Percentiles rank a stretch among this genome's conserved stretches.
Conservation (phyloP, 2,113 vertebrate genomes). For the Helogale parvula region DNA sequence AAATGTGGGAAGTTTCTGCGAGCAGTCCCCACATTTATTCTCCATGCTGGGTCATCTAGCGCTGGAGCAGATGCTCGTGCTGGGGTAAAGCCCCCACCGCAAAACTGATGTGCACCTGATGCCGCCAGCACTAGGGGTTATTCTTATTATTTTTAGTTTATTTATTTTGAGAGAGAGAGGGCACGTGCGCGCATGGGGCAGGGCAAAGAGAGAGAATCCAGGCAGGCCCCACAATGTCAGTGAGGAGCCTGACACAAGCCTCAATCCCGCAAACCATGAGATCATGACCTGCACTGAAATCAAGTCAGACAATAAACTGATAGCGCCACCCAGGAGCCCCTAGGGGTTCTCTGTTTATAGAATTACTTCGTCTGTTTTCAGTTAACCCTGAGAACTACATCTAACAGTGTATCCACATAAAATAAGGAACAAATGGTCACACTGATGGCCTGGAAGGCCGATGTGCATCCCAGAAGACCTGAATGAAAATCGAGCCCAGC, state of each 20-base stretch:
- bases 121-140: too few relatives aligned
- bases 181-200: too few relatives aligned
- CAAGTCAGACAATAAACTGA: too few relatives aligned
- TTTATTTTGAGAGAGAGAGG: too few relatives aligned
- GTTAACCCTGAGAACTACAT: neutral
- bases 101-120: accelerated
- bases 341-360: neutral
- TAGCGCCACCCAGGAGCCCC: too few relatives aligned
- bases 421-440: neutral
- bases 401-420: neutral
- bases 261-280: too few relatives aligned
- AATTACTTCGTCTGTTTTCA: neutral
- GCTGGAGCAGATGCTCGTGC: neutral
- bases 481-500: neutral
- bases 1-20: accelerated
- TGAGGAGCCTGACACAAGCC: too few relatives aligned
- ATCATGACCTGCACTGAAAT: too few relatives aligned
- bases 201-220: too few relatives aligned
- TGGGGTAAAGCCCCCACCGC: accelerated
- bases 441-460: neutral
- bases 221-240: too few relatives aligned
- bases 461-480: neutral
- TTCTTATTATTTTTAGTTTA: too few relatives aligned
- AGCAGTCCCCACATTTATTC: accelerated
- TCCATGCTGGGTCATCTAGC: neutral